Evolutionary conservation across 2,113 vertebrate genomes (phyloP).

Genomic region (Laticauda colubrina): DNA sequence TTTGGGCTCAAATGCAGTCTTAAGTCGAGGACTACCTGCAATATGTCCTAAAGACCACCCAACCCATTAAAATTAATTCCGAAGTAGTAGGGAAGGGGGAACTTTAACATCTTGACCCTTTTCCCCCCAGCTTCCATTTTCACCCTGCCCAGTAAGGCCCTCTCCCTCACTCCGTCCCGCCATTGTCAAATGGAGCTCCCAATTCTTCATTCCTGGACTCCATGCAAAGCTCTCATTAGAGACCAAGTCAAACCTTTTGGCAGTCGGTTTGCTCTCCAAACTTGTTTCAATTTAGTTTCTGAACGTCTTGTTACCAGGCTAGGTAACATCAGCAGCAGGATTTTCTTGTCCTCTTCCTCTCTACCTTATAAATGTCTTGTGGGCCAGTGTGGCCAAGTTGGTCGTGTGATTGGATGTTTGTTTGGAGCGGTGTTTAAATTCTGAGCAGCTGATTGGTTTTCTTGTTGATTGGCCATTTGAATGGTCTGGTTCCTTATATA

Average conservation of each 20-base stretch:
- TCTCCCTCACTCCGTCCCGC: accelerated
- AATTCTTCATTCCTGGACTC: background rate
- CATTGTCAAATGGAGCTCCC: background rate
- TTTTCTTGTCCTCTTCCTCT: too few species aligned
- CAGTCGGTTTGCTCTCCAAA: too few species aligned
- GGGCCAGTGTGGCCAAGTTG: too few species aligned
- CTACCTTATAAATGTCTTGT: too few species aligned
- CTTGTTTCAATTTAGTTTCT: too few species aligned
- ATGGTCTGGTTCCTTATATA: too few species aligned
- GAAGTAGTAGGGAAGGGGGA: background rate
- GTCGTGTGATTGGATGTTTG: too few species aligned
- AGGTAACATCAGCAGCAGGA: too few species aligned
- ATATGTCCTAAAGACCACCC: background rate
- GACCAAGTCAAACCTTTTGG: background rate
- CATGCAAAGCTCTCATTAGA: background rate
- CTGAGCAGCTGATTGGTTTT: too few species aligned
- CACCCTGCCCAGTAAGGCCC: background rate
- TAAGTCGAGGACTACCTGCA: background rate
- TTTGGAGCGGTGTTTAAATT: too few species aligned
- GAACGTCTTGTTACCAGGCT: too few species aligned
- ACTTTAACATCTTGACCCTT: background rate
- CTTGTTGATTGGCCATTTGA: too few species aligned
- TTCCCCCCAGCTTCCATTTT: background rate
- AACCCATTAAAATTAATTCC: background rate
- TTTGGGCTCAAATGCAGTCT: background rate